Base-by-base conservation (phyloP, 2,797 vertebrate genomes). In the Sphaeramia orbicularis region DNA sequence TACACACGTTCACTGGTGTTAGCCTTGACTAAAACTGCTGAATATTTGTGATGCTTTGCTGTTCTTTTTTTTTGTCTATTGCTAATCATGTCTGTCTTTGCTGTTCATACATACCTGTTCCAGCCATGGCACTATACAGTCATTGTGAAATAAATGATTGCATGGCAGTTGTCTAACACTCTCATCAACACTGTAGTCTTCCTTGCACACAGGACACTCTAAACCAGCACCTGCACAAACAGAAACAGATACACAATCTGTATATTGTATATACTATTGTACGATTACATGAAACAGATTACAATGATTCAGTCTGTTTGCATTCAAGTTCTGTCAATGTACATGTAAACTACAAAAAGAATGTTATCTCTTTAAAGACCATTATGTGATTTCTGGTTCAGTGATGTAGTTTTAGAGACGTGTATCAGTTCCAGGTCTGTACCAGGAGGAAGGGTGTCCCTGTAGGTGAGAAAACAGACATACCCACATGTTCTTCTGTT, bases 201-300 rank as follows among this genome's bases (percentile, higher is more conserved):
- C 98, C 94, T 99, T 99, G 92, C 98, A 99, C 68, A 99, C 97
- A 0, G 98, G 96, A 82, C 98, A 99, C 90, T 99, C 97, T 70
- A 98, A 91, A 74, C 96, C 95, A 0, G 95, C 96, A 91, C 95
- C 97, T 98, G 92, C 19, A 72, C 32, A 82, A 76, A 83, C 48
- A 89, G 9, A 76, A 67, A 62, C 42, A 0, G 1, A 67, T 41
- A 66, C 1, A 57, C 24, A 12, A 52, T 63, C 18, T 68, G 40
- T 53, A 16, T 49, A 16, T n/a, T 30, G 37, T 14, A 1, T 21
- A 47, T 9, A 4, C 1, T 8, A 10, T 1, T 9, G 10, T 35
- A 35, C 32, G 35, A 35, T 8, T 35, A 32, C 32, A 10, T 35
- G 32, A 35, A 35, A 35, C 9, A 35, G 6, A 35, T 35, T 35